Base-by-base conservation (phyloP, 2,888 invertebrate genomes). In the Eilema caniola region DNA sequence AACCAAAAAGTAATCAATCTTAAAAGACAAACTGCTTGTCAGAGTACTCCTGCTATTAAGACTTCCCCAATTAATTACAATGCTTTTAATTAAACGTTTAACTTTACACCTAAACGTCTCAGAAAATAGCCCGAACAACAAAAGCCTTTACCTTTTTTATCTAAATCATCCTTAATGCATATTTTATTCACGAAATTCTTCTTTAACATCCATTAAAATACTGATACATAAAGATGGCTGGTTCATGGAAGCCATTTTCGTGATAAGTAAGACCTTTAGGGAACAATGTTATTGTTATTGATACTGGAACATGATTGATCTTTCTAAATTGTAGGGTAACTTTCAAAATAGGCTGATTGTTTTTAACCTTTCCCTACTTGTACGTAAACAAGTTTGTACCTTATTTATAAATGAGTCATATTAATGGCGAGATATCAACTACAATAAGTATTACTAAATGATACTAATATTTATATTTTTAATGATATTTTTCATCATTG, bases 291-390 rank as follows among this genome's bases (percentile, higher is more conserved):
- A 56, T 25, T 62, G 20, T 57, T 65, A 64, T 69, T 60, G 65
- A 63, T 69, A 47, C 20, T 64, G 41, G 24, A 63, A 33, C 41
- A 64, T 69, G 59, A 69, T 69, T 64, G 64, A 69, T 69, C 47
- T 37, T 68, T 31, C 10, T 10, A 20, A 31, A 61, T 62, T 62
- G 62, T 62, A 41, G 20, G 31, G 16, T 24, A 25, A 59, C 11
- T 59, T 59, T 16, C 24, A n/a, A 53, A 5, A 53, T 7, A 59
- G 16, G 25, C 14, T 59, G 57, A 59, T 23, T 59, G 23, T 59
- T 23, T 59, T 25, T 59, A 14, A 24, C 12, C 57, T 57, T n/a
- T 28, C 3, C 28, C 28, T 28, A 28, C 28, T 28, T 28, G 28
- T 4, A 28, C 5, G 28, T 28, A 28, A 28, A 4, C 3, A 28